Evolutionary conservation across 2,113 vertebrate genomes (phyloP).

Genomic region (Pelecanus crispus): DNA sequence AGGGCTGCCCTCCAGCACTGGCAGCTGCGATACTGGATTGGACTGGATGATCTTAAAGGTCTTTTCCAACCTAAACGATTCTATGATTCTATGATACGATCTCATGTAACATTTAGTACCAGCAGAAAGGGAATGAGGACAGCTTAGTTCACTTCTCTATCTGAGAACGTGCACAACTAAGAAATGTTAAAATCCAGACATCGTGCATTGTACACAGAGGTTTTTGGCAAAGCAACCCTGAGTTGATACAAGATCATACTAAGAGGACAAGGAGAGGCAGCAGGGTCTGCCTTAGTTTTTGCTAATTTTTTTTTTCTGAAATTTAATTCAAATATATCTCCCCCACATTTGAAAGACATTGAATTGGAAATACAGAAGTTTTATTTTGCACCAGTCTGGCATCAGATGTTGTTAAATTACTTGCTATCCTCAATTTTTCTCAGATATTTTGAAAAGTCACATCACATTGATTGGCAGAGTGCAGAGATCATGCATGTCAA

Average conservation of each 20-base stretch:
- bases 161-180: neutral
- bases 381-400: neutral
- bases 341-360: neutral
- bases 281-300: neutral
- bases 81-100: no score
- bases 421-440: neutral
- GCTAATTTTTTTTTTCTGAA: neutral
- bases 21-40: neutral
- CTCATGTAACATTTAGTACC: neutral
- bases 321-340: neutral
- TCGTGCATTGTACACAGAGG: rapidly evolving
- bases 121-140: neutral
- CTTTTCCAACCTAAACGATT: no score
- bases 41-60: no score
- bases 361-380: neutral
- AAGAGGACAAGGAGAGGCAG: neutral
- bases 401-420: neutral
- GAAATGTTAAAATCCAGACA: neutral
- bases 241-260: rapidly evolving
- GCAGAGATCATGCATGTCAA: neutral
- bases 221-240: neutral
- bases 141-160: neutral
- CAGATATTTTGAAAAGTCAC: neutral
- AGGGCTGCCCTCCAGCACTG: neutral
- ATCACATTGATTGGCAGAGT: neutral